Conservation (phyloP, 1,140 invertebrate species). For the Archivesica marissinica region DNA sequence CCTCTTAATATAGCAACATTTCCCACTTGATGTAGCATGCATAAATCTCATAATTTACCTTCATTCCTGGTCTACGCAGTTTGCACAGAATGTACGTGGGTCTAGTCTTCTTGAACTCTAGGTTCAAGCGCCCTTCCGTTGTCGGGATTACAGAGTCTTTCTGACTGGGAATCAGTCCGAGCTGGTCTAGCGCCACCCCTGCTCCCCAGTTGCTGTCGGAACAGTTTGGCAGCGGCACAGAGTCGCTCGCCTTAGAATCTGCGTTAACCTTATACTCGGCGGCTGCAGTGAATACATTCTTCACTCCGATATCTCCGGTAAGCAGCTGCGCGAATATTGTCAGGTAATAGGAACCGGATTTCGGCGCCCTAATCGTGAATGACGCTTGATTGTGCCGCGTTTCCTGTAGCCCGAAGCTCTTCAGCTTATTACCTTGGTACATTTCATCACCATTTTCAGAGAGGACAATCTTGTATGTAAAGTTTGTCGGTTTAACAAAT, state of each 20-base stretch:
- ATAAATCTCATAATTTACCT: no score
- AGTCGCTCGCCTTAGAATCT: conserved; percentile 76
- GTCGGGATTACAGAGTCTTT: conserved; percentile 77
- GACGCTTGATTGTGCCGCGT: conserved; percentile 80
- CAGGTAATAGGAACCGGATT: conserved; percentile 82
- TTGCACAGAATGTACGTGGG: conserved; percentile 78
- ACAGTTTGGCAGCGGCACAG: conserved; percentile 80
- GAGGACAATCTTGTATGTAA: conserved; percentile 83
- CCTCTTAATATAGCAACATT: no score
- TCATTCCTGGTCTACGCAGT: conserved; percentile 77
- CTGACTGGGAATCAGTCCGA: conserved; percentile 79
- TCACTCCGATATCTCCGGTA: conserved; percentile 79
- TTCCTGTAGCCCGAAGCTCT: conserved; percentile 82
- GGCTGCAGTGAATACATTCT: conserved; percentile 82
- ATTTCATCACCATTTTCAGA: conserved; percentile 79
- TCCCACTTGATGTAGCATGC: no score
- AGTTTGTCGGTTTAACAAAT: conserved; percentile 81
- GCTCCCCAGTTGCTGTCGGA: conserved; percentile 84
- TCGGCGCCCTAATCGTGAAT: conserved; percentile 82
- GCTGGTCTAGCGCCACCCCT: conserved; percentile 80
- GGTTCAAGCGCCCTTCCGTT: conserved; percentile 70
- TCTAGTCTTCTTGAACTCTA: conserved; percentile 77
- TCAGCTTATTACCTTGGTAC: conserved; percentile 81
- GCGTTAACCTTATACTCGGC: conserved; percentile 83
- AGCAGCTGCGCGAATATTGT: conserved; percentile 83